phyloP scores from a whole-genome alignment of 2,888 invertebrate genomes.

The Hyposoter dolosus region DNA sequence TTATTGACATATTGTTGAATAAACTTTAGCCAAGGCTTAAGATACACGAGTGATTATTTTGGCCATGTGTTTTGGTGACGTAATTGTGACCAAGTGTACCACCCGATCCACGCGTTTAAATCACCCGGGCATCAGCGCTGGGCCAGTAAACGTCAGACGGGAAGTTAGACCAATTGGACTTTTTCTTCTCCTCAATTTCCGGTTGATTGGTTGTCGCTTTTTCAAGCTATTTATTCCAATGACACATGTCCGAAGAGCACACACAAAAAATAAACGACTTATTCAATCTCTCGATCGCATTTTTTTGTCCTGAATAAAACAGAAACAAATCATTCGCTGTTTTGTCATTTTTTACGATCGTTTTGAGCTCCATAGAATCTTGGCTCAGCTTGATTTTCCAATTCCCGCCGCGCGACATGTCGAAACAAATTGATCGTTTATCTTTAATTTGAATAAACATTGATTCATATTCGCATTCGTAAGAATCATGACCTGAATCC shows the following conservation, averaged over 20 bases:
- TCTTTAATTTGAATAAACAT: background rate
- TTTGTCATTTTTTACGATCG: background rate
- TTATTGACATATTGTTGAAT: background rate
- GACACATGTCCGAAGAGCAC: background rate
- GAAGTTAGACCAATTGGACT: conserved; percentile 4
- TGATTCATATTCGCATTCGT: background rate
- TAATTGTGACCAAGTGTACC: conserved; percentile 5
- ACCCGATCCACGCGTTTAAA: conserved; percentile 49
- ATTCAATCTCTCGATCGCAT: background rate
- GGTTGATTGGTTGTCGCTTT: background rate
- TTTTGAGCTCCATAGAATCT: background rate
- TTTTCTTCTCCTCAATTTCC: background rate
- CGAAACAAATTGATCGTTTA: background rate
- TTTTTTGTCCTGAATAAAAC: background rate
- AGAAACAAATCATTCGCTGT: background rate
- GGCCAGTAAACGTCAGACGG: background rate
- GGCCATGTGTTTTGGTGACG: background rate
- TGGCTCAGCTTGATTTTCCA: background rate
- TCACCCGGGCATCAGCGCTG: conserved; percentile 25
- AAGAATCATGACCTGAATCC: conserved; percentile 10
- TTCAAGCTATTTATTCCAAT: background rate
- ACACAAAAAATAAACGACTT: background rate
- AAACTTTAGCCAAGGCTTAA: background rate
- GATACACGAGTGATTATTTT: background rate
- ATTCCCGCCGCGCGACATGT: background rate